Conservation (phyloP, 1,140 invertebrate species). For the Temnothorax nylanderi region DNA sequence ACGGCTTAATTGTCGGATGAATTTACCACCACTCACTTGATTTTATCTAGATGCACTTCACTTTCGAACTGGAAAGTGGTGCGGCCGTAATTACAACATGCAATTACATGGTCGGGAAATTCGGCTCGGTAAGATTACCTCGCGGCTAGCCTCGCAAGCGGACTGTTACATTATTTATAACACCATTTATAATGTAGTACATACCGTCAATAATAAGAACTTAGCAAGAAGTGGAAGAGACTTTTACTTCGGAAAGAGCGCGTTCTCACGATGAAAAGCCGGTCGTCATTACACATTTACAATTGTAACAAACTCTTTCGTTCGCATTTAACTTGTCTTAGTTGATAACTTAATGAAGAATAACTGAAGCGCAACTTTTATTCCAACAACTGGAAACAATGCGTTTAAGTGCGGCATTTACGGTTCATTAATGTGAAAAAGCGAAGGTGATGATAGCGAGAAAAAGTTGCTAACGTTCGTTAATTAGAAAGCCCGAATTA, state of each 20-base stretch:
- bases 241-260: neutral
- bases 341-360: neutral
- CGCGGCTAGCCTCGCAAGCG: neutral
- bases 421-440: neutral
- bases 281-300: neutral
- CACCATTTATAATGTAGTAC: neutral
- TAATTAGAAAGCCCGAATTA: conserved; percentile 1
- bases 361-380: neutral
- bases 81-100: neutral
- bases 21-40: neutral
- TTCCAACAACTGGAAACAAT: neutral
- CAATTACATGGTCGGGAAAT: conserved; percentile 50
- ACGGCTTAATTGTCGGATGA: neutral
- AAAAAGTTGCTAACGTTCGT: neutral
- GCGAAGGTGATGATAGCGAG: neutral
- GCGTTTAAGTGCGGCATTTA: neutral
- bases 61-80: conserved; percentile 46
- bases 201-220: conserved; percentile 33
- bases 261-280: neutral
- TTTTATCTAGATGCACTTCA: neutral
- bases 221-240: neutral
- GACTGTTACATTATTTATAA: conserved; percentile 50
- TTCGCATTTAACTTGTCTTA: neutral
- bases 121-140: neutral
- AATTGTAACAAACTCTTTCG: conserved; percentile 14